A percentile compares a stretch with the other conserved stretches of the same genome.
Evolutionary conservation across 2,113 vertebrate species (phyloP).

Genomic region (Embiotoca jacksoni): DNA sequence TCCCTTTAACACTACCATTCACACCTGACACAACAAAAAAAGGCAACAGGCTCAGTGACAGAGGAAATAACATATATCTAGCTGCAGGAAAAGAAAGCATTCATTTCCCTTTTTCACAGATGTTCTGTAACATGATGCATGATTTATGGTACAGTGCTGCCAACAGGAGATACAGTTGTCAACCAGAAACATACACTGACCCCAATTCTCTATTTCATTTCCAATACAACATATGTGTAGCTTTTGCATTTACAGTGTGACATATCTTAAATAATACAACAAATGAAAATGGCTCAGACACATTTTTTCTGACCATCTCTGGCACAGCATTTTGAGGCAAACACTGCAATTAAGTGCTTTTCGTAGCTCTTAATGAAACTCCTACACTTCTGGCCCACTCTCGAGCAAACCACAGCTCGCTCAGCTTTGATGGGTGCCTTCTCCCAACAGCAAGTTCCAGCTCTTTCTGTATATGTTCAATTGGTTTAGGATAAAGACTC

Average conservation of each 20-base stretch:
- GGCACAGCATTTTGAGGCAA: neutral
- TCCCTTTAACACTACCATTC: neutral
- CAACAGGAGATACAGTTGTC: too few relatives aligned
- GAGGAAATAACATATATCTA: slow-evolving; percentile 24
- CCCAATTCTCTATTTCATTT: neutral
- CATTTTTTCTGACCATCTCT: neutral
- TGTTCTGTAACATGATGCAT: neutral
- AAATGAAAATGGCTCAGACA: neutral
- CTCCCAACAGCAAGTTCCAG: neutral
- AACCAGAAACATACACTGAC: too few relatives aligned
- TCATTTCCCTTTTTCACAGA: slow-evolving; percentile 31
- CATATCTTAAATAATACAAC: neutral
- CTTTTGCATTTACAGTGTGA: neutral
- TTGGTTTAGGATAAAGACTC: neutral
- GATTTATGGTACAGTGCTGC: neutral
- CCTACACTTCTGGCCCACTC: neutral
- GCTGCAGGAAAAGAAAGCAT: slow-evolving; percentile 21
- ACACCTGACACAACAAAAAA: slow-evolving; percentile 10
- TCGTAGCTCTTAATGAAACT: neutral
- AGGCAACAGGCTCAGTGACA: slow-evolving; percentile 2
- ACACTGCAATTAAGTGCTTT: neutral
- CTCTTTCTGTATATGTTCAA: neutral
- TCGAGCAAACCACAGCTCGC: too few relatives aligned
- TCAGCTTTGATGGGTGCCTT: too few relatives aligned
- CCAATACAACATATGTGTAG: neutral